Evolutionary conservation across 30 jellyfish, hydroid and myxozoan species (phyloP).

Genomic region (Cassiopea andromeda): DNA sequence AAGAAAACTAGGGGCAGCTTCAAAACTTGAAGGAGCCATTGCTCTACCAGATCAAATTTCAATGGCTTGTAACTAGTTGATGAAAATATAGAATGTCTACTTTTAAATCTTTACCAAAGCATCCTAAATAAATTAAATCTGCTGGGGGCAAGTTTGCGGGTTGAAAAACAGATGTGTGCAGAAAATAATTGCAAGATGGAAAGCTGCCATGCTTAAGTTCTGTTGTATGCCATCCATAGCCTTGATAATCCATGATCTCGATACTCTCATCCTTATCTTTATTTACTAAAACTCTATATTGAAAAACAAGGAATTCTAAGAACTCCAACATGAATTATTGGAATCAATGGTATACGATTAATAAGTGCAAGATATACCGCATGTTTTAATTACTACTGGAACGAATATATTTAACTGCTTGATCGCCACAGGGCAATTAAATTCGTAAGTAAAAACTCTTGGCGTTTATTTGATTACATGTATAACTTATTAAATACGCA

Average conservation of each 20-base stretch:
- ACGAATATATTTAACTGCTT: conserved; percentile 62
- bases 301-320: conserved; percentile 45
- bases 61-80: too few relatives aligned
- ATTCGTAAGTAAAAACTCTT: conserved; percentile 44
- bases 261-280: conserved; percentile 27
- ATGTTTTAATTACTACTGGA: conserved; percentile 21
- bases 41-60: too few relatives aligned
- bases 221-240: conserved; percentile 3
- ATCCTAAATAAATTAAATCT: background rate
- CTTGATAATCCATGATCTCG: conserved; percentile 18
- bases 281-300: conserved; percentile 36
- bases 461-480: conserved; percentile 20
- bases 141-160: background rate
- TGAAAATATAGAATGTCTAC: background rate
- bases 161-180: background rate
- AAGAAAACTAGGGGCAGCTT: too few relatives aligned
- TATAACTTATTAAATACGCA: conserved; percentile 8
- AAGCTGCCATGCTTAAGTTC: conserved; percentile 9
- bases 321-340: conserved; percentile 33
- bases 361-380: conserved; percentile 43
- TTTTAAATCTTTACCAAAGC: background rate
- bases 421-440: conserved; percentile 21
- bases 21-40: too few relatives aligned
- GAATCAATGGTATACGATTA: background rate
- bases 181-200: background rate